Percentiles rank a stretch among this genome's conserved stretches.
Conservation (phyloP, 2,113 vertebrate genomes). For the Heterotis niloticus region DNA sequence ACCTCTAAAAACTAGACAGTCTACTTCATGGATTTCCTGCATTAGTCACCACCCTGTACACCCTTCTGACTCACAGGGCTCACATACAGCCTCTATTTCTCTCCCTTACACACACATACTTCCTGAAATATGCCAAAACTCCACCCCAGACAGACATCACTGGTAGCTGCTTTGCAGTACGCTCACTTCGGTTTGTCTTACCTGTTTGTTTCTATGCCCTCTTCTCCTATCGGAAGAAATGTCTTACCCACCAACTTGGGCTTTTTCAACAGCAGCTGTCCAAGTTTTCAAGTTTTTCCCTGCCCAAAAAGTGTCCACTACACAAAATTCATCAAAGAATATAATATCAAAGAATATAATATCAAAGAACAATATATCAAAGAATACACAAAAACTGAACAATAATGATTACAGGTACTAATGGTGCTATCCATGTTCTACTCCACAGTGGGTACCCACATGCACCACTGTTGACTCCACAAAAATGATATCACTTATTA, state of each 20-base stretch:
- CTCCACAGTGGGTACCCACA: neutral
- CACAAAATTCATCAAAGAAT: neutral
- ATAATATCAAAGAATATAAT: neutral
- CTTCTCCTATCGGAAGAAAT: neutral
- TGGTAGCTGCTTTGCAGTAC: neutral
- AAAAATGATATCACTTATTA: neutral
- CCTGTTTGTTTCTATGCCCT: neutral
- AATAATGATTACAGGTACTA: too few species aligned
- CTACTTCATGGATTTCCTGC: neutral
- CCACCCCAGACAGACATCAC: neutral
- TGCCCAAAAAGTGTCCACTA: neutral
- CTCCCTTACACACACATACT: neutral
- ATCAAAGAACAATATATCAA: neutral
- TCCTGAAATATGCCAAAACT: neutral
- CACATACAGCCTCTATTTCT: neutral
- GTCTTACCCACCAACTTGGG: neutral
- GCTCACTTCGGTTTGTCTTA: too few species aligned
- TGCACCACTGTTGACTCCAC: neutral
- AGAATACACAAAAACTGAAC: neutral
- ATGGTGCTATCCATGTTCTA: neutral
- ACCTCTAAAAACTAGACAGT: slow-evolving; percentile 2
- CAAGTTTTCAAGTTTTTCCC: neutral
- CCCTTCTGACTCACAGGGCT: slow-evolving; percentile 12
- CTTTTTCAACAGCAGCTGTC: neutral
- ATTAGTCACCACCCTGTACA: slow-evolving; percentile 1